Evolutionary conservation across 2,888 invertebrate genomes (phyloP).

Genomic region (Tridacna crocea): DNA sequence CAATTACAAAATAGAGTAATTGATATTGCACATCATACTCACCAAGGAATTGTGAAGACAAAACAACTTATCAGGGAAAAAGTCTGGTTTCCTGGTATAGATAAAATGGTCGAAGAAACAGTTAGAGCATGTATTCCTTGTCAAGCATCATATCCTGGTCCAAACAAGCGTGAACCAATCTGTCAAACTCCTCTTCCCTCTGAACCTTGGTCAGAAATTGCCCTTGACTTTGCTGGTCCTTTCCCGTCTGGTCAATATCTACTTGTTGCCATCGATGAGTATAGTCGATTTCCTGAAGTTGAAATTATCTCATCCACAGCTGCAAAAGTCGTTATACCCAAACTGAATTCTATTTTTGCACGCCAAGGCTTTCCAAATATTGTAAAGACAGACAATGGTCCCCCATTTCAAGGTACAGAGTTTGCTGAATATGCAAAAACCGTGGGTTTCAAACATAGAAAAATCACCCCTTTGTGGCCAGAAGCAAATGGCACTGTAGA

Average conservation of each 20-base stretch:
- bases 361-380: constrained; percentile 39
- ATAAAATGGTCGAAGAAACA: constrained; percentile 56
- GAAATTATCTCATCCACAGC: constrained; percentile 32
- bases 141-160: constrained; percentile 38
- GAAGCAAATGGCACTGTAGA: constrained; percentile 63
- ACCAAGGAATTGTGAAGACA: constrained; percentile 47
- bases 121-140: constrained; percentile 58
- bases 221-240: constrained; percentile 40
- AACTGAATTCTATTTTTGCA: constrained; percentile 36
- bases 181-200: constrained; percentile 36
- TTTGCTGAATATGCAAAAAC: constrained; percentile 57
- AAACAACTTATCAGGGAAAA: constrained; percentile 57
- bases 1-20: constrained; percentile 40
- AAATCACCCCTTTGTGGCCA: constrained; percentile 59
- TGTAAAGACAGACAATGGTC: constrained; percentile 56
- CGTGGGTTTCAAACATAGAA: constrained; percentile 60
- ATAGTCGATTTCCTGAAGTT: constrained; percentile 41
- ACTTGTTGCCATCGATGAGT: constrained; percentile 39
- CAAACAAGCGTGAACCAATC: constrained; percentile 38
- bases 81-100: constrained; percentile 68
- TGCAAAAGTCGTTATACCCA: constrained; percentile 41
- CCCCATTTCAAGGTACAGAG: constrained; percentile 54
- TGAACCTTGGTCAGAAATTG: constrained; percentile 38
- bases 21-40: constrained; percentile 37
- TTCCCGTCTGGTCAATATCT: constrained; percentile 35